Evolutionary conservation across 2,888 invertebrate species (phyloP).

Genomic region (Philonicus albiceps): DNA sequence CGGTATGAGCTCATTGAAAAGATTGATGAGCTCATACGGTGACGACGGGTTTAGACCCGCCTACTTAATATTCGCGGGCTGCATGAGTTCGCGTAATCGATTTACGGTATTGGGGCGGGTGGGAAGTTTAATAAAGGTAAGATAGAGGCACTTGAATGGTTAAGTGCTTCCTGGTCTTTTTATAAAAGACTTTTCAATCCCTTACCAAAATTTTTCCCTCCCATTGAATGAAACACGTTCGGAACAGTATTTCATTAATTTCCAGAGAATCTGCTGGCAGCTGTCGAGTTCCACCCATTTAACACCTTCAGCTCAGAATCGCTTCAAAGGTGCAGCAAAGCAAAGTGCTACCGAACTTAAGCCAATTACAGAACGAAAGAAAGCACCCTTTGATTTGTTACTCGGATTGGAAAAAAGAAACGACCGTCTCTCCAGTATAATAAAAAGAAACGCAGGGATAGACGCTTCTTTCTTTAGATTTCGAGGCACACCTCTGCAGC

Average conservation of each 20-base stretch:
- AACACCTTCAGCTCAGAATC: neutral
- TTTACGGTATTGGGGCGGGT: neutral
- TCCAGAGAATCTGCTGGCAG: neutral
- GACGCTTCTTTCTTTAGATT: neutral
- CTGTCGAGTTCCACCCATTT: neutral
- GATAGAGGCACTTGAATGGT: neutral
- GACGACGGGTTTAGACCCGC: neutral
- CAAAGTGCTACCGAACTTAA: neutral
- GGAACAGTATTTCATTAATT: neutral
- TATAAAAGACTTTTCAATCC: neutral
- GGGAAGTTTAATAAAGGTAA: neutral
- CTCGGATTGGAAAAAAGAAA: neutral
- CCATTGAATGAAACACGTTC: neutral
- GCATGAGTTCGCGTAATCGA: neutral
- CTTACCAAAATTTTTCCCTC: neutral
- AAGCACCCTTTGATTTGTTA: neutral
- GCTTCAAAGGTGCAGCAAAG: neutral
- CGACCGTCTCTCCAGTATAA: neutral
- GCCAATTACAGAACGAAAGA: neutral
- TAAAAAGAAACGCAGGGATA: neutral
- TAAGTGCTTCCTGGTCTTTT: neutral
- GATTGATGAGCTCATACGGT: neutral
- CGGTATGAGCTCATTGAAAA: neutral
- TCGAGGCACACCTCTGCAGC: neutral
- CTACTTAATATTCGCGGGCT: neutral